phyloP scores from a whole-genome alignment of 2,888 invertebrate genomes.

The Osmoderma eremita region DNA sequence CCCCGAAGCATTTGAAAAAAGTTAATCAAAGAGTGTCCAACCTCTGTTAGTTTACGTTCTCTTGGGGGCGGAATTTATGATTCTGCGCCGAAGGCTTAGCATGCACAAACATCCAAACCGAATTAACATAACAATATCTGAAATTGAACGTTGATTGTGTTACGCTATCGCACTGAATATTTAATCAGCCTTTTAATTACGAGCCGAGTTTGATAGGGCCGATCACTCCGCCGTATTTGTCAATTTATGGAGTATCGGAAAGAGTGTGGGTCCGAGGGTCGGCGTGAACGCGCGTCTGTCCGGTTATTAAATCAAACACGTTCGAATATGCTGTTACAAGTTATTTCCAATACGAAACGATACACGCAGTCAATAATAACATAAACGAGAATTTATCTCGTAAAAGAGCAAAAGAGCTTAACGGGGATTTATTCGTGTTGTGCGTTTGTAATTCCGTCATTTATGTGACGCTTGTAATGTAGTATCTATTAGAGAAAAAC shows the following conservation, averaged over 20 bases:
- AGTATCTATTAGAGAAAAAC: too few species aligned
- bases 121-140: constrained; percentile 15
- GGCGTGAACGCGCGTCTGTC: neutral
- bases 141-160: constrained; percentile 17
- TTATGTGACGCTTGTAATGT: too few species aligned
- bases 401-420: neutral
- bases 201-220: constrained; percentile 6
- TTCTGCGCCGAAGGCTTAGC: too few species aligned
- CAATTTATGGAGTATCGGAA: constrained; percentile 10
- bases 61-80: too few species aligned
- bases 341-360: too few species aligned
- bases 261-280: too few species aligned
- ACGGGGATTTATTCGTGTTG: too few species aligned
- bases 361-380: neutral
- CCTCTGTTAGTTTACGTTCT: too few species aligned
- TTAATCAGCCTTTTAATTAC: constrained; percentile 16
- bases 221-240: neutral
- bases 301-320: neutral
- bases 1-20: too few species aligned
- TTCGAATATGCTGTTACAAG: neutral
- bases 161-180: constrained; percentile 8
- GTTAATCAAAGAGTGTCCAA: too few species aligned
- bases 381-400: neutral
- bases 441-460: too few species aligned
- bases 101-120: neutral